Evolutionary conservation across 2,888 invertebrate species (phyloP).

Genomic region (Lysandra coridon): DNA sequence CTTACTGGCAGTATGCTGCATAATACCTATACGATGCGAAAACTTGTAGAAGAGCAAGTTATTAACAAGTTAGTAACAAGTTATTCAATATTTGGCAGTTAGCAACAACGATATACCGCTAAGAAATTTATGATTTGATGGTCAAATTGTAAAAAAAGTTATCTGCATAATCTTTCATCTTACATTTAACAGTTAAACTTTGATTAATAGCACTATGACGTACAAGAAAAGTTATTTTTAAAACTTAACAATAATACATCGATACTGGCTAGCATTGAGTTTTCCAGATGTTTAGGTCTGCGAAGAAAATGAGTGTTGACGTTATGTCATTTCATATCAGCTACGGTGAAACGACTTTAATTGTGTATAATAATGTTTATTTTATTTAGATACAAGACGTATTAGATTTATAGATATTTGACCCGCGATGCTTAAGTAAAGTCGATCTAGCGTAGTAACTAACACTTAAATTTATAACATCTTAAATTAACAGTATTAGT

Average conservation of each 20-base stretch:
- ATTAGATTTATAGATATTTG: not conserved
- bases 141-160: not conserved
- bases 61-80: too few relatives aligned
- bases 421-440: not conserved
- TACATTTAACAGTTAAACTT: not conserved
- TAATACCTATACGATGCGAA: too few relatives aligned
- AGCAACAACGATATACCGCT: not conserved
- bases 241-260: not conserved
- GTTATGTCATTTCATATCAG: not conserved
- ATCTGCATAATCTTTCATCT: not conserved
- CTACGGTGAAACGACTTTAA: not conserved
- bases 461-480: not conserved
- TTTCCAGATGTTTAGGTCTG: conserved; percentile 9
- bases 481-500: not conserved
- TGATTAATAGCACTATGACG: not conserved
- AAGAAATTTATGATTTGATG: not conserved
- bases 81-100: not conserved
- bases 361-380: not conserved
- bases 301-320: not conserved
- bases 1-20: too few relatives aligned
- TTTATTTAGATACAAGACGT: not conserved
- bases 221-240: not conserved
- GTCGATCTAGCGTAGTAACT: not conserved
- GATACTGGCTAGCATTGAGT: conserved; percentile 11
- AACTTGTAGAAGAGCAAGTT: too few relatives aligned